Percentiles rank a stretch among this genome's conserved stretches.
These are phyloP conservation scores for Lepetodrilus schrolli DNA, from an alignment of 2,888 invertebrate species.

Conservation along the genomic window DNA sequence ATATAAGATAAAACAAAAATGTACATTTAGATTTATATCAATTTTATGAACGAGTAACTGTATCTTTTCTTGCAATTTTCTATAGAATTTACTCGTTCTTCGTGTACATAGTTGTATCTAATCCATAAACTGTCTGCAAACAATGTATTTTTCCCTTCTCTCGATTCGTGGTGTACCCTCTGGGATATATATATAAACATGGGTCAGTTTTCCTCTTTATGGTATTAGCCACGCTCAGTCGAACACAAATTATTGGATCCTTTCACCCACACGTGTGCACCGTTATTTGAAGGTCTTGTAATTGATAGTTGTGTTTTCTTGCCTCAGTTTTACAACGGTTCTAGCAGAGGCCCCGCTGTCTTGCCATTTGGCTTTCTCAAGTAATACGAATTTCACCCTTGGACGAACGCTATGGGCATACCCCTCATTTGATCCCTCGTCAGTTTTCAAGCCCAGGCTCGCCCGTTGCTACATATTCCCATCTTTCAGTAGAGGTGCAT, in stretches of 20 bases:
- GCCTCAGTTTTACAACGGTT: not conserved
- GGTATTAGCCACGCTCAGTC: not conserved
- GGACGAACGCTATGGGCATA: not conserved
- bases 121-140: too few relatives aligned
- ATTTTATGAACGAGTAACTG: too few relatives aligned
- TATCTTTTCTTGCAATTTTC: too few relatives aligned
- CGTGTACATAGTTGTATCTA: too few relatives aligned
- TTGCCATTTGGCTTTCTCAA: not conserved
- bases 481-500: not conserved
- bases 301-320: not conserved
- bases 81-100: too few relatives aligned
- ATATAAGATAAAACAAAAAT: too few relatives aligned
- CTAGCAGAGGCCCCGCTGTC: not conserved
- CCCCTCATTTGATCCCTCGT: not conserved
- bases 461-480: not conserved
- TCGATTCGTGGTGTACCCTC: too few relatives aligned
- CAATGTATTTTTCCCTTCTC: too few relatives aligned
- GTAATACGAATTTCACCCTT: conserved; percentile 9
- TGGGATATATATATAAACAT: too few relatives aligned
- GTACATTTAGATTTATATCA: too few relatives aligned
- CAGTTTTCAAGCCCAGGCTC: not conserved
- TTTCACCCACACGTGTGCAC: too few relatives aligned
- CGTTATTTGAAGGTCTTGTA: too few relatives aligned
- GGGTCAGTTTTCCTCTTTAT: not conserved
- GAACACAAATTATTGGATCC: not conserved